Base-by-base conservation (phyloP, 2,113 vertebrate genomes). In the Grantiella picta region DNA sequence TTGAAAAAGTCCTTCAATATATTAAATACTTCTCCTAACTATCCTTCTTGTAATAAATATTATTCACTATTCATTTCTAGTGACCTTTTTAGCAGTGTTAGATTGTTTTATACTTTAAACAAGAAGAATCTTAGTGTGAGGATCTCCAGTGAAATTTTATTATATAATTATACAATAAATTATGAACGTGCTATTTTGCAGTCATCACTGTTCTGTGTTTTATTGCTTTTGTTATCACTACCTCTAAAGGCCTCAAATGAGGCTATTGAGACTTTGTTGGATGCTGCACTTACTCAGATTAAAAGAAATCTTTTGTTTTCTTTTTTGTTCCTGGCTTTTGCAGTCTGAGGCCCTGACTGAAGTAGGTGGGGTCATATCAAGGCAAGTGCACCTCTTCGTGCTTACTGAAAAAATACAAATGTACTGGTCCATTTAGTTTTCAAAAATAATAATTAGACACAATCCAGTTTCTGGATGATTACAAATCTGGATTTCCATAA, bases 31-130 rank as follows among this genome's bases (percentile, higher is more conserved):
- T 86, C 65, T 72, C 54, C 35, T 45, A 90, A 86, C 80, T 73
- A 65, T 73, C 33, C 61, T 95, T 94, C 95, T 97, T 94, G 83
- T 97, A 89, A 94, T 73, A 91, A 91, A 70, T 77, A 85, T 92
- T 85, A 96, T 98, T 97, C 86, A 95, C 95, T 96, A 97, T 95
- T 97, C 94, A 96, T 96, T 96, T 94, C 94, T 56, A 65, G 63
- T 50, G 86, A 94, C 90, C 94, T 73, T 92, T 96, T 84, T 94
- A 85, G 28, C 91, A 95, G 49, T 72, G 56, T 63, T 87, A 86
- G 72, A 92, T 96, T 94, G 59, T 60, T 93, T 91, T 94, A 86
- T 76, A 72, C 27, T 94, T 75, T 72, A 81, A 93, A 89, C 66
- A 82, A 82, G 82, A 95, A 78, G 92, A 80, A 89, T 72, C 52